A percentile compares a stretch with the other conserved stretches of the same genome.
Conservation (phyloP, 2,888 invertebrate genomes). For the Marasmarcha lunaedactyla region DNA sequence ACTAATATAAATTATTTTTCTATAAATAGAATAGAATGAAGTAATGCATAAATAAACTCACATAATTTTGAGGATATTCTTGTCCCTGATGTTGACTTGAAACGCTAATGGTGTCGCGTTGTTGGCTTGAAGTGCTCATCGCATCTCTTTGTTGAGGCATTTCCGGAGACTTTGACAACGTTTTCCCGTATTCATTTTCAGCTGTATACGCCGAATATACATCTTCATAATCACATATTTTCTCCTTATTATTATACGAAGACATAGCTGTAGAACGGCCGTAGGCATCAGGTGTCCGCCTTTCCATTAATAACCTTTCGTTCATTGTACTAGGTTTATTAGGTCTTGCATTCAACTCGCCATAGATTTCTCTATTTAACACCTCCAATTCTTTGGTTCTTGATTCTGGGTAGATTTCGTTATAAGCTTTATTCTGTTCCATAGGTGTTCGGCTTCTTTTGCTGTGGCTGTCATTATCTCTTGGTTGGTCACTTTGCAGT, state of each 20-base stretch:
- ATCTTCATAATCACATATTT: constrained; percentile 81
- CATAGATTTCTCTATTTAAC: constrained; percentile 46
- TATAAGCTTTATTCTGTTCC: constrained; percentile 27
- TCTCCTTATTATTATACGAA: constrained; percentile 44
- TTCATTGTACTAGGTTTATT: constrained; percentile 34
- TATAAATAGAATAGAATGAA: no score
- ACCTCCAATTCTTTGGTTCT: constrained; percentile 25
- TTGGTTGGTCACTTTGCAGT: constrained; percentile 26
- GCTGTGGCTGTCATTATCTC: constrained; percentile 26
- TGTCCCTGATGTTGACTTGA: constrained; percentile 40
- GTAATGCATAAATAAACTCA: no score
- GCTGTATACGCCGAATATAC: constrained; percentile 64
- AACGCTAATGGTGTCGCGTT: constrained; percentile 15
- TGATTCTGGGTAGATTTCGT: constrained; percentile 31
- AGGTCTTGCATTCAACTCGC: constrained; percentile 36
- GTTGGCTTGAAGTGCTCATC: constrained; percentile 37
- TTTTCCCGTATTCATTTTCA: constrained; percentile 50
- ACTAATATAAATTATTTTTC: no score
- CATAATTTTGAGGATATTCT: constrained; percentile 32
- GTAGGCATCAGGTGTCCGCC: constrained; percentile 87
- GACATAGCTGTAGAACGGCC: constrained; percentile 73
- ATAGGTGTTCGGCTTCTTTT: constrained; percentile 21
- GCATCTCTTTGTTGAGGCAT: constrained; percentile 42
- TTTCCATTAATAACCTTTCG: constrained; percentile 66
- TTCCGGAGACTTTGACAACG: constrained; percentile 73